Percentiles rank a stretch among this genome's conserved stretches.
These are phyloP conservation scores for Pemphigus obesinymphae DNA, from an alignment of 1,140 invertebrate species.

Conservation along the genomic window DNA sequence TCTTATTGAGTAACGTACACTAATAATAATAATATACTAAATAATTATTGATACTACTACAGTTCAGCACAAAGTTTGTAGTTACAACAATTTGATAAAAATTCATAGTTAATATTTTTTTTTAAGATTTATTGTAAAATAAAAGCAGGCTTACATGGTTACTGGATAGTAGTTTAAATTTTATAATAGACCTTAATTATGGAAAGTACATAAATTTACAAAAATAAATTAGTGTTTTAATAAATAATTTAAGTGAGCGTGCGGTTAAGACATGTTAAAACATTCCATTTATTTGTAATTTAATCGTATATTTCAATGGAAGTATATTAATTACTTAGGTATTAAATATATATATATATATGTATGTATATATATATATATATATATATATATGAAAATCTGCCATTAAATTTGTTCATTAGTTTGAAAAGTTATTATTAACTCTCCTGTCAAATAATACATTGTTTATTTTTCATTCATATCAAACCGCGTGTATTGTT, in stretches of 20 bases:
- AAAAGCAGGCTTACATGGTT: conserved; percentile 27
- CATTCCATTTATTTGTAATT: conserved; percentile 38
- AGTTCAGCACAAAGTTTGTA: conserved; percentile 37
- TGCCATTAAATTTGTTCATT: conserved; percentile 37
- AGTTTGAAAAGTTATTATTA: conserved; percentile 21
- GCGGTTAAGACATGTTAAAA: conserved; percentile 19
- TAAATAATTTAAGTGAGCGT: conserved; percentile 34
- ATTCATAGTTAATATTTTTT: not conserved
- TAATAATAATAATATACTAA: conserved; percentile 14
- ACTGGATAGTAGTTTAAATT: conserved; percentile 28
- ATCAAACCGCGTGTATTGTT: conserved; percentile 31
- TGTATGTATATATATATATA: not conserved
- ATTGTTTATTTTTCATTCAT: conserved; percentile 39
- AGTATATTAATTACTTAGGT: conserved; percentile 18
- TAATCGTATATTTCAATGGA: conserved; percentile 10
- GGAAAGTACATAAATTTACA: conserved; percentile 1
- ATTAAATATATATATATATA: conserved; percentile 1
- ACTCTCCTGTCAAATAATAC: not conserved
- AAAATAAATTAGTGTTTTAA: conserved; percentile 21
- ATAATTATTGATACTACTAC: not conserved
- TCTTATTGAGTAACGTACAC: conserved; percentile 34
- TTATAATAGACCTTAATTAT: conserved; percentile 26
- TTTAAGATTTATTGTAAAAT: conserved; percentile 29
- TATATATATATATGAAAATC: conserved; percentile 28
- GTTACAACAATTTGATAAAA: conserved; percentile 2